These are phyloP conservation scores for Phylloscopus collybita DNA, from an alignment of 2,797 vertebrate species.

Conservation along the genomic window DNA sequence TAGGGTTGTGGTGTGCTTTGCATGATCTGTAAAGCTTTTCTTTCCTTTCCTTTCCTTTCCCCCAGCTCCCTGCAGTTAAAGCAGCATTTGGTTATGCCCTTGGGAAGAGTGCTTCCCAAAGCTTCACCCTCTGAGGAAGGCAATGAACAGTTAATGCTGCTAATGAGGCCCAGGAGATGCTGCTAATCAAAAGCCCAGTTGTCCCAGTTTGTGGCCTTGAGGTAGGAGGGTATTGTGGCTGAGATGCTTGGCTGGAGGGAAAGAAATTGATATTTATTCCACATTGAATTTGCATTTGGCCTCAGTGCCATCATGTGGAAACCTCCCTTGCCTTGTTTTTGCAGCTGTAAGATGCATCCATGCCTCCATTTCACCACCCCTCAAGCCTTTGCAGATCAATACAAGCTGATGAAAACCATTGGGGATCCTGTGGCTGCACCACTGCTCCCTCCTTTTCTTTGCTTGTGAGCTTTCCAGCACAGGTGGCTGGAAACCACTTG, in stretches of 20 bases:
- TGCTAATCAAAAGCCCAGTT: not conserved
- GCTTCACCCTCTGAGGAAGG: not conserved
- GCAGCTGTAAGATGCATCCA: not conserved
- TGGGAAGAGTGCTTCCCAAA: not conserved
- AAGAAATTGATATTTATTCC: not conserved
- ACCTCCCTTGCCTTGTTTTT: not conserved
- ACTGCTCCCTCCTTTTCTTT: not conserved
- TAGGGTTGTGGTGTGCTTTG: not conserved
- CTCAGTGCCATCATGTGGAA: not conserved
- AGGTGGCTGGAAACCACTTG: not conserved
- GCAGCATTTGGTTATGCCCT: not conserved
- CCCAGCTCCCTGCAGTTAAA: not conserved
- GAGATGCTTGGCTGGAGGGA: not conserved
- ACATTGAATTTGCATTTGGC: rapidly evolving
- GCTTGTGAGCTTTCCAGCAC: not conserved
- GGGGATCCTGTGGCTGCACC: not conserved
- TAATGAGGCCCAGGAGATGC: not conserved
- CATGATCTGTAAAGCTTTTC: not conserved
- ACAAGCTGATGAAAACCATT: not conserved
- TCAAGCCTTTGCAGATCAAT: not conserved
- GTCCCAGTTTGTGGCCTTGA: not conserved
- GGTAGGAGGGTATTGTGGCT: not conserved
- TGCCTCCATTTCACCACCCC: not conserved
- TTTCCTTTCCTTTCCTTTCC: not conserved
- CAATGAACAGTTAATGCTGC: not conserved